phyloP scores from a whole-genome alignment of 2,888 invertebrate species.

The Cheilosia vulpina region DNA sequence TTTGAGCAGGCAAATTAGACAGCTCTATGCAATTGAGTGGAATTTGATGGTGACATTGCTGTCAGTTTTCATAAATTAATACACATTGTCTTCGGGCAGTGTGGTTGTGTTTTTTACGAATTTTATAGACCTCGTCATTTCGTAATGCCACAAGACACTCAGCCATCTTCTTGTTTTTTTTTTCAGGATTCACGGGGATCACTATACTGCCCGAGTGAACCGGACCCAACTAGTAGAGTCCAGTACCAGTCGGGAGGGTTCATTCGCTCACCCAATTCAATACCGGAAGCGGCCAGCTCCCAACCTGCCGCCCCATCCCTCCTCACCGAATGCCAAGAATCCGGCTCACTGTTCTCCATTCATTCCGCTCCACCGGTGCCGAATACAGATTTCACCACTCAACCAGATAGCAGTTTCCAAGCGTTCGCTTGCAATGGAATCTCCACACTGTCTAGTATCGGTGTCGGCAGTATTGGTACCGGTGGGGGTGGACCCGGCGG shows the following conservation, averaged over 20 bases:
- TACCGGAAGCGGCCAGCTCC: constrained; percentile 78
- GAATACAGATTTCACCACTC: constrained; percentile 81
- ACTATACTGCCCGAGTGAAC: constrained; percentile 84
- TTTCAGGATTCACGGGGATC: constrained; percentile 83
- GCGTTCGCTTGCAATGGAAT: constrained; percentile 73
- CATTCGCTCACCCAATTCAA: constrained; percentile 80
- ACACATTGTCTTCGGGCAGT: too few relatives aligned
- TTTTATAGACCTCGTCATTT: not conserved
- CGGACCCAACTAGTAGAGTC: constrained; percentile 84
- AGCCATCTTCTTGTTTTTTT: not conserved
- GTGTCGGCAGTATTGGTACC: constrained; percentile 53
- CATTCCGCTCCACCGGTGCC: constrained; percentile 87
- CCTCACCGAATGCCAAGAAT: constrained; percentile 79
- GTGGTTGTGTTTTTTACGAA: too few relatives aligned
- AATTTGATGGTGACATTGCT: too few relatives aligned
- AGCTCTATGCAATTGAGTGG: too few relatives aligned
- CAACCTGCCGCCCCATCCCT: constrained; percentile 78
- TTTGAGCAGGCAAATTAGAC: too few relatives aligned
- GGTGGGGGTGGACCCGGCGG: constrained; percentile 42
- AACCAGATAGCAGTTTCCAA: constrained; percentile 79
- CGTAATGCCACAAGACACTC: not conserved
- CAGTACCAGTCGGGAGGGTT: constrained; percentile 84
- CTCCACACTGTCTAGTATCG: constrained; percentile 77
- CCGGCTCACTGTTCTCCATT: constrained; percentile 87
- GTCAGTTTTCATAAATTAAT: not conserved